Evolutionary conservation across 2,113 vertebrate species (phyloP).

Genomic region (Tyrannus savana): DNA sequence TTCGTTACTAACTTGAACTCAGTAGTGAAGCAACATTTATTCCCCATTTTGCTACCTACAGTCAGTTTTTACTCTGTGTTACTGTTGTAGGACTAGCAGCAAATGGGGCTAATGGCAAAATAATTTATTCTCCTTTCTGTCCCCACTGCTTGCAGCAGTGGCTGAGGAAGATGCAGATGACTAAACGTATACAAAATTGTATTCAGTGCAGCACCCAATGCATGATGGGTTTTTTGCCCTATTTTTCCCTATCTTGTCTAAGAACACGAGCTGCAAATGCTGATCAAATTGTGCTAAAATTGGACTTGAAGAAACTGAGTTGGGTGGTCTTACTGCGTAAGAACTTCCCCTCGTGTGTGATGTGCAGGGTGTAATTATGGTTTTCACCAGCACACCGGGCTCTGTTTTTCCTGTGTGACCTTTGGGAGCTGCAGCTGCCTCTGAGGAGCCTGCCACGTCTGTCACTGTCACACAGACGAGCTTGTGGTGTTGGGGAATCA

Average conservation of each 20-base stretch:
- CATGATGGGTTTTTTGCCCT: neutral
- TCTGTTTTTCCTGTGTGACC: neutral
- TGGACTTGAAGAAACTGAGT: neutral
- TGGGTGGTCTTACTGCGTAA: neutral
- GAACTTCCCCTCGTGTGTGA: neutral
- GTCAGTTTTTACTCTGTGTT: neutral
- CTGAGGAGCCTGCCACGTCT: neutral
- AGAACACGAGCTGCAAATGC: neutral
- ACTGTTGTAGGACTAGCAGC: neutral
- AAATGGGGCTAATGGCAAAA: neutral
- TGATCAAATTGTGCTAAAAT: neutral
- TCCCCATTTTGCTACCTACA: neutral
- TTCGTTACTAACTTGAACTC: neutral
- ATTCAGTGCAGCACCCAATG: neutral
- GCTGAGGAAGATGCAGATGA: neutral
- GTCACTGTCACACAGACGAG: rapidly evolving
- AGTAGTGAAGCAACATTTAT: neutral
- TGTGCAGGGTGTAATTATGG: neutral
- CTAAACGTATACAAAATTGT: neutral
- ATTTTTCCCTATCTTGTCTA: neutral
- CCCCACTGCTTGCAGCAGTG: neutral
- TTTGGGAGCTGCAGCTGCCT: neutral
- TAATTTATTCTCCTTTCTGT: neutral
- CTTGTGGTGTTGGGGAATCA: neutral
- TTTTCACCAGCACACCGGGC: neutral